These are phyloP conservation scores for Marisa cornuarietis DNA, from an alignment of 1,140 invertebrate genomes.

Conservation along the genomic window DNA sequence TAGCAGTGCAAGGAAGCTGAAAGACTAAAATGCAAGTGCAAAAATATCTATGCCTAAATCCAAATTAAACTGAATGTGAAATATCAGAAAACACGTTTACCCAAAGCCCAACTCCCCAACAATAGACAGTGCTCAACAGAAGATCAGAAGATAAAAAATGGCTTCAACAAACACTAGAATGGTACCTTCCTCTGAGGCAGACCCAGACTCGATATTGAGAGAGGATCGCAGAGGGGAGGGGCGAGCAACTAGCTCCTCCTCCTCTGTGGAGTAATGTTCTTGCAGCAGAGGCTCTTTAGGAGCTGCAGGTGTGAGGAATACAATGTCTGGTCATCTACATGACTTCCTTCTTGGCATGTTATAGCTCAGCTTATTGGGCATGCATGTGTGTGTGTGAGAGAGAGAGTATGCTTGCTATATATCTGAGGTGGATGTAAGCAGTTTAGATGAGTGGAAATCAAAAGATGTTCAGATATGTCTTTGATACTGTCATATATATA, in stretches of 20 bases:
- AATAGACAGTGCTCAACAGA: neutral
- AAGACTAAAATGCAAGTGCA: no score
- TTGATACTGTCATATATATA: no score
- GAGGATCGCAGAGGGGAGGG: slow-evolving; percentile 28
- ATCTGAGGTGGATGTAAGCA: no score
- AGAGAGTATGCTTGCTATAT: no score
- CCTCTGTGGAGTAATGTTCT: slow-evolving; percentile 23
- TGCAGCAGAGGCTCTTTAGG: neutral
- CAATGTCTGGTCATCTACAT: neutral
- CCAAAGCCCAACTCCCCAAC: neutral
- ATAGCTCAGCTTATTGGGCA: no score
- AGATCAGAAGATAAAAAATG: neutral
- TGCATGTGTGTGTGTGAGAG: no score
- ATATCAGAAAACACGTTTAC: no score
- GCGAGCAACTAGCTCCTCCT: slow-evolving; percentile 33
- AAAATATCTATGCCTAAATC: no score
- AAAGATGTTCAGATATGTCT: no score
- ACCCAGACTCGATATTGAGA: slow-evolving; percentile 35
- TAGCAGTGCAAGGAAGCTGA: no score
- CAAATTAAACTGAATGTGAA: no score
- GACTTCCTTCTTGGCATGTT: neutral
- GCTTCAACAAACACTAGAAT: neutral
- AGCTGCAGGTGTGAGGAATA: neutral
- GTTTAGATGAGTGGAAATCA: no score
- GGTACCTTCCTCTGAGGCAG: slow-evolving; percentile 39